Evolutionary conservation across 1,140 invertebrate species (phyloP).

Genomic region (Adelges cooleyi): DNA sequence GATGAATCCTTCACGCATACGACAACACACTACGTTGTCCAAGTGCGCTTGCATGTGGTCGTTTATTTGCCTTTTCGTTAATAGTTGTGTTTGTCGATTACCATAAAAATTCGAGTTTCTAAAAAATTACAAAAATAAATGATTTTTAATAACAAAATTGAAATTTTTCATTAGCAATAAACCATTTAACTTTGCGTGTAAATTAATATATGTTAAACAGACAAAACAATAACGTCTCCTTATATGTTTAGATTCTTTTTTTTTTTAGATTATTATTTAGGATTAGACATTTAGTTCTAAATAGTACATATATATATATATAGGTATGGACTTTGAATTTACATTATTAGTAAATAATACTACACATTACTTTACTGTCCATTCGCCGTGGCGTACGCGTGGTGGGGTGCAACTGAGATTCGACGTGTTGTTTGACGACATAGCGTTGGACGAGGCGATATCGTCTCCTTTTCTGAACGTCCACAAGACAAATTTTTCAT

Average conservation of each 20-base stretch:
- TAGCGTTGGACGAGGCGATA: background rate
- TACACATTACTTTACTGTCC: constrained; percentile 41
- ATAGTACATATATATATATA: too few species aligned
- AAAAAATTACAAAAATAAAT: constrained; percentile 34
- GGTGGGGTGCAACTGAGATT: constrained; percentile 12
- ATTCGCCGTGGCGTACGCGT: constrained; percentile 37
- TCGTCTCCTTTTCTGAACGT: constrained; percentile 47
- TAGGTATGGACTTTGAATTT: too few species aligned
- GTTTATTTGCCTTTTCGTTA: constrained; percentile 56
- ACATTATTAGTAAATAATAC: too few species aligned
- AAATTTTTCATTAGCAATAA: too few species aligned
- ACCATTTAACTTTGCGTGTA: too few species aligned
- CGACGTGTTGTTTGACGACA: background rate
- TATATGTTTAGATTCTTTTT: too few species aligned
- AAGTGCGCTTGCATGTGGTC: constrained; percentile 52
- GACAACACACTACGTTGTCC: constrained; percentile 57
- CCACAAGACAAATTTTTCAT: constrained; percentile 63
- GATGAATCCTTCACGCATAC: constrained; percentile 68
- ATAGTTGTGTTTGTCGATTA: constrained; percentile 43
- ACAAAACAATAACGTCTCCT: too few species aligned
- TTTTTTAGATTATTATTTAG: too few species aligned
- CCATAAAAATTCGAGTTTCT: constrained; percentile 50
- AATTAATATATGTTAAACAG: too few species aligned
- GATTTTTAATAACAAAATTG: too few species aligned
- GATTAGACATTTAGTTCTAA: too few species aligned